Base-by-base conservation (phyloP, 2,888 invertebrate species). In the Nasonovia ribisnigri region DNA sequence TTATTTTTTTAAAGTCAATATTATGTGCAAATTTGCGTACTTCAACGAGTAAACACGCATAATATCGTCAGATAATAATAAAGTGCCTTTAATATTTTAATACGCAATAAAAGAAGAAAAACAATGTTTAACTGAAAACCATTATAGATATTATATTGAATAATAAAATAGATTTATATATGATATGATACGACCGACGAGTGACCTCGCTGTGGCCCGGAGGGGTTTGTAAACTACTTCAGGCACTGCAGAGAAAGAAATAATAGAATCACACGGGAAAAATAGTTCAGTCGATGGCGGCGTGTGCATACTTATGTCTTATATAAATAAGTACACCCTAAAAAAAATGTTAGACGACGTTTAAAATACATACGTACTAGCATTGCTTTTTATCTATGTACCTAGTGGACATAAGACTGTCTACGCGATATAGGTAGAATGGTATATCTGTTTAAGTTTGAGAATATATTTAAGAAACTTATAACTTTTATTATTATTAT, bases 201-300 rank as follows among this genome's bases (percentile, higher is more conserved):
- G 24, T 92, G 87, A 60, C 87, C 87, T 87, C 60, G 36, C 16
- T 92, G 11, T 26, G 51, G 48, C 88, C 24, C 77, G 43, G 77
- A 43, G 92, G 54, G 67, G n/a, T 92, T 84, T 84, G 26, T 93
- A 57, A 54, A 89, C 57, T 77, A n/a, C 89, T 93, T 57, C 84
- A 11, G 92, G 92, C 92, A 26, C 13, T 48, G 26, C 36, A 36
- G 16, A 84, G 11, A 93, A 88, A 84, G 36, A 77, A 77, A 77
- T 67, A 67, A 67, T 54, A 54, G 20, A 89, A 93, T 84, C 89
- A 57, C 89, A 89, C 84, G 89, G 84, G 54, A 89, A 93, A 43
- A 48, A 87, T 26, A 60, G 46, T 92, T 87, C 60, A 60, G 29
- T 60, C 51, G 36, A 36, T n/a, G 67, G n/a, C n/a, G n/a, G 5